Evolutionary conservation across 2,113 vertebrate species (phyloP).

Genomic region (Platycercus adscitus): DNA sequence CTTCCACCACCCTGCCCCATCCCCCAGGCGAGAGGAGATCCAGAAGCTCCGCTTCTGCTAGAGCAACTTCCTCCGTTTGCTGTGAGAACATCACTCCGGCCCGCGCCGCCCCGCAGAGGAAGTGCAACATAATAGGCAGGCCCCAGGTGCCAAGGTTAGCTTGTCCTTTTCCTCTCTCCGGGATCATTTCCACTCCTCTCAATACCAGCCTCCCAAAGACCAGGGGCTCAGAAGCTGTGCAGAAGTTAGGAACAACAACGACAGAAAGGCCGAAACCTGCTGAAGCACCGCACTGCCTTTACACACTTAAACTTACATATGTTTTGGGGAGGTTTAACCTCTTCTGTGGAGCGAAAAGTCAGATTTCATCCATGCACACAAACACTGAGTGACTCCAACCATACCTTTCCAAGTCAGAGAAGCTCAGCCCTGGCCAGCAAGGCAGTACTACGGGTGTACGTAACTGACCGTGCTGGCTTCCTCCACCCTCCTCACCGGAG

Average conservation of each 20-base stretch:
- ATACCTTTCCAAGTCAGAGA: background rate
- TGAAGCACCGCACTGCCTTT: background rate
- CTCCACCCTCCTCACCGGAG: background rate
- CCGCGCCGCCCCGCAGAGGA: conserved; percentile 64
- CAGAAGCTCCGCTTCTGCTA: conserved; percentile 41
- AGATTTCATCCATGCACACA: background rate
- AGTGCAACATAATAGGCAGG: conserved; percentile 59
- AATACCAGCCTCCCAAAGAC: background rate
- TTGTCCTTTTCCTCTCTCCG: conserved; percentile 61
- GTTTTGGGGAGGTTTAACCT: background rate
- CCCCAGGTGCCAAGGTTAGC: conserved; percentile 76
- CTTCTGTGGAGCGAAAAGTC: fast-evolving
- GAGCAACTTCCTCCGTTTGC: conserved; percentile 85
- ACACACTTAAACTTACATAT: fast-evolving
- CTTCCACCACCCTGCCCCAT: background rate
- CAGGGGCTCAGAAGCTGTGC: background rate
- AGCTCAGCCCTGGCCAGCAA: background rate
- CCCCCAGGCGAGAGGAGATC: conserved; percentile 5
- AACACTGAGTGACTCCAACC: background rate
- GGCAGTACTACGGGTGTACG: fast-evolving
- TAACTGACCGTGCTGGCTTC: background rate
- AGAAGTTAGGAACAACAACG: background rate
- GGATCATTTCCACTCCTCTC: conserved; percentile 43
- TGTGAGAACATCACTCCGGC: conserved; percentile 44
- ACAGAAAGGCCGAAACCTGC: background rate